Base-by-base conservation (phyloP, 1,140 invertebrate species). In the Maconellicoccus hirsutus region DNA sequence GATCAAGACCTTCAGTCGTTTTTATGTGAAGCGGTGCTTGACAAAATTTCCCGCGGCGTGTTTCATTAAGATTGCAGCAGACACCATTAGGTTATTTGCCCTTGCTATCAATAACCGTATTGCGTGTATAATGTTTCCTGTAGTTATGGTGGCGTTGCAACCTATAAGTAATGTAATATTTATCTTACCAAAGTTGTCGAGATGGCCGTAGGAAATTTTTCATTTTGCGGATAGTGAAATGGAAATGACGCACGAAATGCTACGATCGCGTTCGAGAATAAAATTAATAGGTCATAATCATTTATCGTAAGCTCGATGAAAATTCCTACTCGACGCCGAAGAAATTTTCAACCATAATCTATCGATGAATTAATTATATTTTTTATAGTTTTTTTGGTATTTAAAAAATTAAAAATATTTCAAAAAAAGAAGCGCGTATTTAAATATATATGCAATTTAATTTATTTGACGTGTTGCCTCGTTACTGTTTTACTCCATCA, bases 41-140 rank as follows among this genome's bases (percentile, higher is more conserved):
- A 66, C 10, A 66, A 26, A 22, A 66, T 66, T 66, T 66, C 61
- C 61, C 61, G 61, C 61, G 61, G 61, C 61, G 25, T 66, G 61
- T 66, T 66, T 66, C 61, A 66, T 23, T 66, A 66, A 19, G 25
- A 66, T 66, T 66, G 61, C 61, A 66, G 61, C 61, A 66, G 61
- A 66, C 61, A 66, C 61, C 61, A 66, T 66, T 66, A 66, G 61
- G 61, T 66, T 66, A 19, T 66, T 66, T 66, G 61, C 61, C 61
- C 61, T 66, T 66, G 61, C 61, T 66, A 66, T 66, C 61, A 66
- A 66, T 66, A 66, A 66, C 61, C 61, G 61, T 66, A 66, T 66
- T 66, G 61, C 61, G 61, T 66, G 25, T 26, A 26, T 66, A 66
- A 66, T 66, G 61, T 66, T 66, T 66, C 61, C 61, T 66, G 61